phyloP scores from a whole-genome alignment of 1,140 invertebrate species.

The Notospermus geniculatus region DNA sequence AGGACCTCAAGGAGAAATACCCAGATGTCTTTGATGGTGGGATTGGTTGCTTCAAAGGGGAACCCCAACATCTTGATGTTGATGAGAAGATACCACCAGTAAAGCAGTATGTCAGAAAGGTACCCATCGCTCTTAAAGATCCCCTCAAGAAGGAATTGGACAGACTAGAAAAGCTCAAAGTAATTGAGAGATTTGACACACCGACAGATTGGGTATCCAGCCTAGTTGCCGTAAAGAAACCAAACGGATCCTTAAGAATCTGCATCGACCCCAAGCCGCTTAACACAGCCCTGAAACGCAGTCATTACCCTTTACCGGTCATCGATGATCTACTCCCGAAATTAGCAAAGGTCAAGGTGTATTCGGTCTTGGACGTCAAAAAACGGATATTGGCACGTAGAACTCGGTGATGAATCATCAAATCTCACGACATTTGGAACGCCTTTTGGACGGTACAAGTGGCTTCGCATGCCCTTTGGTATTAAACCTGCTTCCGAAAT shows the following conservation, averaged over 20 bases:
- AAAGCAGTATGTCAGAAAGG: no score
- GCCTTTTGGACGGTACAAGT: no score
- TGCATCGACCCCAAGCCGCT: constrained; percentile 29
- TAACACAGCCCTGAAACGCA: constrained; percentile 26
- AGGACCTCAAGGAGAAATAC: no score
- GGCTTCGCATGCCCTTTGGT: constrained; percentile 20
- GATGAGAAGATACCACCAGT: no score
- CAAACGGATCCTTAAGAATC: constrained; percentile 11
- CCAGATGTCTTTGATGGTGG: no score
- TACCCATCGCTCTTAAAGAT: no score
- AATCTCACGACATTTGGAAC: constrained; percentile 37
- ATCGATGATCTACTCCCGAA: constrained; percentile 3
- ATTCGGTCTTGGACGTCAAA: constrained; percentile 28
- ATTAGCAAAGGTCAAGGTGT: background rate
- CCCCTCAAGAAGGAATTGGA: no score
- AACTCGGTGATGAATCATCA: constrained; percentile 31
- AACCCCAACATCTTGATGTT: no score
- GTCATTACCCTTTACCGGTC: constrained; percentile 23
- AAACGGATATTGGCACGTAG: constrained; percentile 44
- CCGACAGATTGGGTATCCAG: constrained; percentile 20
- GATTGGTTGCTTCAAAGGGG: no score
- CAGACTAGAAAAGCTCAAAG: background rate
- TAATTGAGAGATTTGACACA: background rate
- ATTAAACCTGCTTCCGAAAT: constrained; percentile 28
- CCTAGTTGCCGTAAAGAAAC: constrained; percentile 15